These are phyloP conservation scores for Leptopilina syphax DNA, from an alignment of 2,888 invertebrate genomes.

Conservation along the genomic window DNA sequence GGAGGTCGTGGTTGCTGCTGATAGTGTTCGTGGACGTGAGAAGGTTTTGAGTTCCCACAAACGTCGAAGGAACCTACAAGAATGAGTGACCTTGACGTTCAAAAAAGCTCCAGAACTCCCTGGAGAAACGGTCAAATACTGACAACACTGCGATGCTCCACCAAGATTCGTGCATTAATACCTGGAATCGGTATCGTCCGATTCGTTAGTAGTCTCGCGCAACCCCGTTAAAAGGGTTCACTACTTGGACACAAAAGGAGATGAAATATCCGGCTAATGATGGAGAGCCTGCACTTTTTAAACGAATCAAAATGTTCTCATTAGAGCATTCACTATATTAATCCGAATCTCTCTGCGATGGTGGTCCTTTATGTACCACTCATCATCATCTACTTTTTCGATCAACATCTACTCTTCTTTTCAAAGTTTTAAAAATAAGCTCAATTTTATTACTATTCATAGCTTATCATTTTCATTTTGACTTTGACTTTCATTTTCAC, in stretches of 20 bases:
- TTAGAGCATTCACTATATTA: conserved; percentile 7
- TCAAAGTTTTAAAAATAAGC: too few species aligned
- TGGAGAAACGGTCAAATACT: conserved; percentile 15
- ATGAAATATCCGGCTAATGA: conserved; percentile 18
- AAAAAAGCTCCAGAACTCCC: conserved; percentile 53
- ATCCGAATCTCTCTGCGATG: background rate
- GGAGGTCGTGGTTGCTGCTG: conserved; percentile 48
- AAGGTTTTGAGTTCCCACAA: conserved; percentile 72
- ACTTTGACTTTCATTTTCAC: too few species aligned
- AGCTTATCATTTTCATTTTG: too few species aligned
- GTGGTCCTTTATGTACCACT: conserved; percentile 1
- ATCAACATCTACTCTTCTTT: too few species aligned
- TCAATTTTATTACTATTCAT: too few species aligned
- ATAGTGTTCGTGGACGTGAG: conserved; percentile 66
- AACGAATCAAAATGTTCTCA: background rate
- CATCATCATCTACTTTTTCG: too few species aligned
- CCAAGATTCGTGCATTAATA: conserved; percentile 35
- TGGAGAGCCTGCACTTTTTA: conserved; percentile 5
- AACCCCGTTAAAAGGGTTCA: background rate
- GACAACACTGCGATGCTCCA: conserved; percentile 42
- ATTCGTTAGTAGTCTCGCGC: background rate
- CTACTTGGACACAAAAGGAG: conserved; percentile 4
- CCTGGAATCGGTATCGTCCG: conserved; percentile 24
- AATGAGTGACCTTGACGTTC: conserved; percentile 63
- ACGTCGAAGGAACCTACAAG: conserved; percentile 62